Evolutionary conservation across 1,140 invertebrate genomes (phyloP).

Genomic region (Drosophila takahashii): DNA sequence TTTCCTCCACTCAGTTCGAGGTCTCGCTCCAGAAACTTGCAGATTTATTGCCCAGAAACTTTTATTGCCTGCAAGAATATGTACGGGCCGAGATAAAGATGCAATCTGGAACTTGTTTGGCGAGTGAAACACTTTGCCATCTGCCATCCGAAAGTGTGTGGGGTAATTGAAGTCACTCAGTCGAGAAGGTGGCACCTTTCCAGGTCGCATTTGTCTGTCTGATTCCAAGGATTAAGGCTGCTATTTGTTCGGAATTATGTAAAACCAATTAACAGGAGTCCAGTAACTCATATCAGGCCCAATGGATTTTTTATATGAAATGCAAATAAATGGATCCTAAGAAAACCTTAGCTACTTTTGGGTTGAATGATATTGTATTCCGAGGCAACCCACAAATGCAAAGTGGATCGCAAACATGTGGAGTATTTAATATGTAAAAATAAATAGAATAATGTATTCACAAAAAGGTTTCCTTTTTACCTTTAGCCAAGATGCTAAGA

Average conservation of each 20-base stretch:
- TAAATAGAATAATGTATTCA: slow-evolving; percentile 26
- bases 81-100: slow-evolving; percentile 71
- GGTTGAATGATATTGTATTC: not conserved
- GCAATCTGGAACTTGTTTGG: slow-evolving; percentile 79
- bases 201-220: slow-evolving; percentile 31
- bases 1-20: slow-evolving; percentile 32
- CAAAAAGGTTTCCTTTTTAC: slow-evolving; percentile 25
- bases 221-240: not conserved
- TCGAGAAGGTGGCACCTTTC: slow-evolving; percentile 24
- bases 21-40: slow-evolving; percentile 79
- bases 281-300: not conserved
- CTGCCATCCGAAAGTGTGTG: slow-evolving; percentile 53
- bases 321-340: not conserved
- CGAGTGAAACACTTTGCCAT: slow-evolving; percentile 68
- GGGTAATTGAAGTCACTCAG: slow-evolving; percentile 53
- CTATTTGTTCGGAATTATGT: not conserved
- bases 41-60: slow-evolving; percentile 81
- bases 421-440: slow-evolving; percentile 2
- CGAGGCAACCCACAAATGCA: not conserved
- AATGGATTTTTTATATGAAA: not conserved
- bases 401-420: slow-evolving; percentile 10
- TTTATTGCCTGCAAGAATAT: slow-evolving; percentile 81
- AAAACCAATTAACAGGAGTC: not conserved
- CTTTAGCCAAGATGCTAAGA: not conserved
- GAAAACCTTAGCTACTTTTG: not conserved